These are phyloP conservation scores for Coranthus polyacanthus DNA, from an alignment of 2,797 vertebrate species.

Conservation along the genomic window DNA sequence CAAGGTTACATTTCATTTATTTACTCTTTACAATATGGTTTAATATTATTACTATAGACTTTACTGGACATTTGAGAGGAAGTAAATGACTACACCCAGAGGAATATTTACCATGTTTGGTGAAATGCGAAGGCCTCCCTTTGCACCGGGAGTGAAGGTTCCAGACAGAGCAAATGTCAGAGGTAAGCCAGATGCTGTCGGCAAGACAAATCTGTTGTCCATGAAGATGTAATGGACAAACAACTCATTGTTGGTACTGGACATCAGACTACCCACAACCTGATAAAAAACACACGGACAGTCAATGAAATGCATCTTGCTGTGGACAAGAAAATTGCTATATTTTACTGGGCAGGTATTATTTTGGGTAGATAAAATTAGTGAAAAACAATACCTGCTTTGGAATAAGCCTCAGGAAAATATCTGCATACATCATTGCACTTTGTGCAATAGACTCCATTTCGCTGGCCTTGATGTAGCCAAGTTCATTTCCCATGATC, in stretches of 20 bases:
- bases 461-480: slow-evolving; percentile 90
- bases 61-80: background rate
- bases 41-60: background rate
- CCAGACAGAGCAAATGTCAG: slow-evolving; percentile 91
- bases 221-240: slow-evolving; percentile 96
- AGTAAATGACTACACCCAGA: background rate
- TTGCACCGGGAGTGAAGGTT: slow-evolving; percentile 88
- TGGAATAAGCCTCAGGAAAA: slow-evolving; percentile 64
- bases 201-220: slow-evolving; percentile 92
- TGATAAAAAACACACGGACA: slow-evolving; percentile 68
- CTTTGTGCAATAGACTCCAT: slow-evolving; percentile 78
- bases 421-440: slow-evolving; percentile 61
- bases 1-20: too few species aligned
- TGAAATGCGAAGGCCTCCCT: slow-evolving; percentile 80
- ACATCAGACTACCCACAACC: slow-evolving; percentile 82
- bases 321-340: background rate
- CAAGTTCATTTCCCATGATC: slow-evolving; percentile 91
- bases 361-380: background rate
- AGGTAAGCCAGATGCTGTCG: slow-evolving; percentile 92
- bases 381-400: slow-evolving; percentile 39
- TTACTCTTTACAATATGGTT: too few species aligned
- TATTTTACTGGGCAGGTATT: background rate
- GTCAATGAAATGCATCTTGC: background rate
- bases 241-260: slow-evolving; percentile 84
- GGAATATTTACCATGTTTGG: slow-evolving; percentile 74